Percentiles rank a stretch among this genome's conserved stretches.
Evolutionary conservation across 2,797 vertebrate species (phyloP).

Genomic region (Alexandromys oeconomus): DNA sequence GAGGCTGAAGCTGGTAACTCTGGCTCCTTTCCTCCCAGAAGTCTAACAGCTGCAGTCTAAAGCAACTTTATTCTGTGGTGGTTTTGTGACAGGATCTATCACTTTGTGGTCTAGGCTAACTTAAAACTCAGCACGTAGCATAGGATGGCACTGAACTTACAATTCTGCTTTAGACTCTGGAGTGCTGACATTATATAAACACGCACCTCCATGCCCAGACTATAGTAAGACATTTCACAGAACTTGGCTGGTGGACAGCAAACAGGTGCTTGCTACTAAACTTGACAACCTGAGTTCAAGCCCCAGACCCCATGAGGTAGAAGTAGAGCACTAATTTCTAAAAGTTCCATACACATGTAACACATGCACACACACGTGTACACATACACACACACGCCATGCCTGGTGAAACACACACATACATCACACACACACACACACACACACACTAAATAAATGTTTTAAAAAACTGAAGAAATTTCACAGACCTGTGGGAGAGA

Average conservation of each 20-base stretch:
- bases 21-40: not conserved
- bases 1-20: not conserved
- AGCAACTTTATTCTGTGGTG: not conserved
- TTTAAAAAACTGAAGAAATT: not conserved
- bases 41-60: not conserved
- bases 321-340: not conserved
- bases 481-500: slow-evolving; percentile 4
- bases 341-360: not conserved
- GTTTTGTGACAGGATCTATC: not conserved
- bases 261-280: not conserved
- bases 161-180: not conserved
- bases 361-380: not conserved
- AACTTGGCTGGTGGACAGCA: not conserved
- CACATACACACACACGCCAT: too few relatives aligned
- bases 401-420: too few relatives aligned
- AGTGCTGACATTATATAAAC: not conserved
- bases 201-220: not conserved
- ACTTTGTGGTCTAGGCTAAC: not conserved
- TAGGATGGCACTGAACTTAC: not conserved
- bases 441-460: not conserved
- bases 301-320: not conserved
- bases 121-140: not conserved
- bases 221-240: not conserved
- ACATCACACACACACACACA: not conserved
- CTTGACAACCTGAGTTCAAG: not conserved